Evolutionary conservation across 2,797 vertebrate species (phyloP).

Genomic region (Acipenser oxyrinchus): DNA sequence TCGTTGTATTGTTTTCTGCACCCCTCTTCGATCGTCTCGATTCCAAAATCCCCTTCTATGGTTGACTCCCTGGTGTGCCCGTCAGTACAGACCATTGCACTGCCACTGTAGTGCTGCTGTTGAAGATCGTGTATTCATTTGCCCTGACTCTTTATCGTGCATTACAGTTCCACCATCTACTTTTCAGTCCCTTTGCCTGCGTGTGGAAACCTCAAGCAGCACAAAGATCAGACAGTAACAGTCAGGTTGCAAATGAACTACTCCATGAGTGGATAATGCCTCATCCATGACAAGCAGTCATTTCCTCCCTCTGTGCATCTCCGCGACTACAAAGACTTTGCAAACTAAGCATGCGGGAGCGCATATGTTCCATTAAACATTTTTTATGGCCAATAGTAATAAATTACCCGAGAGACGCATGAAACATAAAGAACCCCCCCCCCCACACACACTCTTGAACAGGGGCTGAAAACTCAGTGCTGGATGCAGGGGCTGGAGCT

Average conservation of each 20-base stretch:
- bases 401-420: conserved; percentile 7
- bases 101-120: not conserved
- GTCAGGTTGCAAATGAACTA: no score
- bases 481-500: conserved; percentile 20
- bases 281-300: no score
- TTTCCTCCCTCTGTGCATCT: no score
- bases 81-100: not conserved
- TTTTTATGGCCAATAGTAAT: conserved; percentile 4
- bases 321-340: no score
- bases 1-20: not conserved
- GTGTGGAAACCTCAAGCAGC: no score
- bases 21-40: not conserved
- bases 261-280: no score
- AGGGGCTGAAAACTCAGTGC: conserved; percentile 16
- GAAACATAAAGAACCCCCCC: not conserved
- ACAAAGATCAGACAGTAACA: no score
- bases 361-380: conserved; percentile 31
- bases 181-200: no score
- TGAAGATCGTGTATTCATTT: no score
- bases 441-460: conserved; percentile 17
- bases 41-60: not conserved
- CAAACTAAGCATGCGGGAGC: not conserved
- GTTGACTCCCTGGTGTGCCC: no score
- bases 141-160: no score
- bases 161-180: no score